Base-by-base conservation (phyloP, 1,140 invertebrate species). In the Polypedilum vanderplanki region DNA sequence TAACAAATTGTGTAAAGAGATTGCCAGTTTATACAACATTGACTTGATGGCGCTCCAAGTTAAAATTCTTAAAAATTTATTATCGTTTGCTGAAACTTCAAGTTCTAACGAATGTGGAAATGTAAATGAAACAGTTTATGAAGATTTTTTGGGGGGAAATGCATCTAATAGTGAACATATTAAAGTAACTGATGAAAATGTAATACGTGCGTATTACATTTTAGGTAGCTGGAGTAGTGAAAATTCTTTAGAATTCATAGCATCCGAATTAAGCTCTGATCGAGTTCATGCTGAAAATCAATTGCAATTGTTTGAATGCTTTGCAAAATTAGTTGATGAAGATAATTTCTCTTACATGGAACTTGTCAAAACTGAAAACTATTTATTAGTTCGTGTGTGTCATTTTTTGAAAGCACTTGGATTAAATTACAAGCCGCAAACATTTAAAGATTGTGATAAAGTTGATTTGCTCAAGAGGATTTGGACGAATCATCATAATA, bases 1-100 rank as follows among this genome's bases (percentile, higher is more conserved):
- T 1, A 87, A 87, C 77, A 80, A 83, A 4, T 80, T 86, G 74
- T 84, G 84, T 17, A 84, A 84, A 75, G 86, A 87, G 80, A 87
- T 87, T 74, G 86, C 86, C 57, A 81, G 85, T 40, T 74, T 82
- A 7, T 80, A 81, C 18, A 76, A 79, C 15, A 74, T 82, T 0
- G 76, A 79, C 15, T 76, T 82, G 67, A 77, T 78, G 33, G 73
- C 75, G 0, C 79, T 82, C 73, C 81, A 82, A 75, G 79, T 78
- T 67, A 76, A 78, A 4, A 74, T 82, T 70, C 33, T 82, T 33
- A 79, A 82, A 64, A 81, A 80, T 74, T 82, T 81, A 81, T 73
- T 82, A 0, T 78, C 81, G 8, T 79, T 81, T 17, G 74, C 76
- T 3, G 78, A 81, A 73, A 76, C 77, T 4, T 80, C 79, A 3